A percentile compares a stretch with the other conserved stretches of the same genome.
Evolutionary conservation across 2,888 invertebrate genomes (phyloP).

Genomic region (Rotaria socialis): DNA sequence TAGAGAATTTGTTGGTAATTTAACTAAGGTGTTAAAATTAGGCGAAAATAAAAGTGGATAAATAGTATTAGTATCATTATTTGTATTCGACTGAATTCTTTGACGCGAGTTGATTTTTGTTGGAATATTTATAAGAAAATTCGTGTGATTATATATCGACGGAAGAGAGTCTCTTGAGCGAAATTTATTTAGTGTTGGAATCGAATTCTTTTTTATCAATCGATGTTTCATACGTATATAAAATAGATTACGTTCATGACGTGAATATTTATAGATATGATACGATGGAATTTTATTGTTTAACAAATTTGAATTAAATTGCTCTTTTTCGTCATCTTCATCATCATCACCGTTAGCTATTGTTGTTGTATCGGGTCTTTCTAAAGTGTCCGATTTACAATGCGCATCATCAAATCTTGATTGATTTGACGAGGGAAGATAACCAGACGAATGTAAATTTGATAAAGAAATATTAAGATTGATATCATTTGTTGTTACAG

Average conservation of each 20-base stretch:
- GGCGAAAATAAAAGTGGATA: constrained; percentile 23
- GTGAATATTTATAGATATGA: constrained; percentile 21
- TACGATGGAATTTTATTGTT: neutral
- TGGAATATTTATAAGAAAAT: neutral
- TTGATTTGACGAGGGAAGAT: neutral
- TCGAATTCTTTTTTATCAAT: neutral
- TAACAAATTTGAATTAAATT: neutral
- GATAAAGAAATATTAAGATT: neutral
- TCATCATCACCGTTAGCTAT: neutral
- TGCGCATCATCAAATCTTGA: neutral
- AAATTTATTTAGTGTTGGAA: neutral
- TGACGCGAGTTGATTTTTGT: neutral
- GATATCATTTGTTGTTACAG: neutral
- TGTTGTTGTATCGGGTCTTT: too few relatives aligned
- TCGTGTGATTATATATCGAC: neutral
- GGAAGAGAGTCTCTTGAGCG: neutral
- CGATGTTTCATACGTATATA: neutral
- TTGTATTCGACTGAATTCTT: neutral
- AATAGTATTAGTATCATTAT: neutral
- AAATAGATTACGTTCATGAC: neutral
- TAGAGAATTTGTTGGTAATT: neutral
- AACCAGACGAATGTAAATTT: neutral
- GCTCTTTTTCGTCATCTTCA: neutral
- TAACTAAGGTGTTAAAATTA: neutral
- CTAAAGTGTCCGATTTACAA: neutral